These are phyloP conservation scores for Boulengeromyrus knoepffleri DNA, from an alignment of 2,113 vertebrate genomes.

Conservation along the genomic window DNA sequence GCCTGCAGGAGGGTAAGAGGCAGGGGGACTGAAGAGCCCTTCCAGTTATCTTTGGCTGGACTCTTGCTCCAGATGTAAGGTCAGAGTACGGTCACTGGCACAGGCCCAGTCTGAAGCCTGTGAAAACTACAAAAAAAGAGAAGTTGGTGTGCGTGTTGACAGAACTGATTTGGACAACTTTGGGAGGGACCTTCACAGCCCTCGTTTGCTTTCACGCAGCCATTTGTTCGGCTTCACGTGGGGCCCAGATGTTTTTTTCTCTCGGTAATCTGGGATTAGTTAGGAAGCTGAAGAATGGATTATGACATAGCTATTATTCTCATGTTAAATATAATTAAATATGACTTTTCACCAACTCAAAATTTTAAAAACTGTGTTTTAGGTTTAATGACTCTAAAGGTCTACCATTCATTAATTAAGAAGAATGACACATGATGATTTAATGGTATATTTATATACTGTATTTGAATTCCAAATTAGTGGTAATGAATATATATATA, in stretches of 20 bases:
- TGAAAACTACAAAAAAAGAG: slow-evolving; percentile 4
- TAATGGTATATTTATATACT: background rate
- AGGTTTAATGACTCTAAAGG: background rate
- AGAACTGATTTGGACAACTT: background rate
- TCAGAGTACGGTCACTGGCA: slow-evolving; percentile 72
- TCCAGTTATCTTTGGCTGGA: slow-evolving; percentile 57
- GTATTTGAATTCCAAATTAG: background rate
- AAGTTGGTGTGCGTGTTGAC: background rate
- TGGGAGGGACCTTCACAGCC: background rate
- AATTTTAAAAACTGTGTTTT: background rate
- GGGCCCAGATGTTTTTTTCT: background rate
- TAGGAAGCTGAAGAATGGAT: background rate
- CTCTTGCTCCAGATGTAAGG: slow-evolving; percentile 61
- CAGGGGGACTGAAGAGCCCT: slow-evolving; percentile 21
- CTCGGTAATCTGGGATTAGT: background rate
- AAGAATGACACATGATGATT: background rate
- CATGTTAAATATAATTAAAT: background rate
- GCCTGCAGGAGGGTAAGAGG: slow-evolving; percentile 13
- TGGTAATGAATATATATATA: background rate
- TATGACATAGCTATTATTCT: background rate
- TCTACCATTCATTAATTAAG: background rate
- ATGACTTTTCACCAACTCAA: background rate
- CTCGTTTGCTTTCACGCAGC: background rate
- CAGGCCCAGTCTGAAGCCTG: slow-evolving; percentile 44
- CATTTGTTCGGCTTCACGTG: background rate